phyloP scores from a whole-genome alignment of 92 coral and sea anemone genomes.

The Bergia puertoricense region DNA sequence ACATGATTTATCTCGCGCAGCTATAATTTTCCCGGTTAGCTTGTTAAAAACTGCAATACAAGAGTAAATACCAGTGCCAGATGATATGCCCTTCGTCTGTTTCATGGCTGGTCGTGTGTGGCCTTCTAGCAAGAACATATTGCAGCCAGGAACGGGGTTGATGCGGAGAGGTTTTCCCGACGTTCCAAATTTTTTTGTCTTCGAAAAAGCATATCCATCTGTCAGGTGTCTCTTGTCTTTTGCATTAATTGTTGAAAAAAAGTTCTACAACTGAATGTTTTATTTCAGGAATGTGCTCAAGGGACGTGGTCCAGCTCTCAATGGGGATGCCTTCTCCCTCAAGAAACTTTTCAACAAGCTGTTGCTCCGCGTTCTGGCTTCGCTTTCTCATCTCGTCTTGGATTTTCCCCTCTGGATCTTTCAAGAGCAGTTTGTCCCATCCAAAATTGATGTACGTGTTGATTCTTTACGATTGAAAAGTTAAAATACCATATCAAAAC shows the following conservation, averaged over 20 bases:
- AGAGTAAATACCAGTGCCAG: conserved; percentile 48
- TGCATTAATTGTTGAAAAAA: too few species aligned
- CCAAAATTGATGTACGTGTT: too few species aligned
- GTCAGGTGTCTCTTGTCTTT: conserved; percentile 34
- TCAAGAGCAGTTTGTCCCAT: conserved; percentile 50
- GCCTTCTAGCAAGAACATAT: conserved; percentile 54
- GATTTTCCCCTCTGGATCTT: conserved; percentile 47
- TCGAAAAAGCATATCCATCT: conserved; percentile 37
- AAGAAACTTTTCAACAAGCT: conserved; percentile 43
- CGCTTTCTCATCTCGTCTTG: conserved; percentile 32
- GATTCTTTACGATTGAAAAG: too few species aligned
- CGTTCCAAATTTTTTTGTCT: conserved; percentile 42
- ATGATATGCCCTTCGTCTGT: conserved; percentile 37
- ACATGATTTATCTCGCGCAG: conserved; percentile 50
- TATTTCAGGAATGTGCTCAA: too few species aligned
- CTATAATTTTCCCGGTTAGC: conserved; percentile 50
- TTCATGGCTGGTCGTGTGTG: conserved; percentile 60
- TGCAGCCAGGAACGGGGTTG: conserved; percentile 34
- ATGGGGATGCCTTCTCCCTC: conserved; percentile 25
- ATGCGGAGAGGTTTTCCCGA: conserved; percentile 37
- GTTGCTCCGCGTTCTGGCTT: background rate
- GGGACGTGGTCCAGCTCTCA: too few species aligned
- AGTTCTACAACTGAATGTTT: conserved; percentile 42
- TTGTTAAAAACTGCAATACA: conserved; percentile 46
- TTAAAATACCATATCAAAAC: too few species aligned